Evolutionary conservation across 2,113 vertebrate genomes (phyloP).

Genomic region (Laterallus jamaicensis): DNA sequence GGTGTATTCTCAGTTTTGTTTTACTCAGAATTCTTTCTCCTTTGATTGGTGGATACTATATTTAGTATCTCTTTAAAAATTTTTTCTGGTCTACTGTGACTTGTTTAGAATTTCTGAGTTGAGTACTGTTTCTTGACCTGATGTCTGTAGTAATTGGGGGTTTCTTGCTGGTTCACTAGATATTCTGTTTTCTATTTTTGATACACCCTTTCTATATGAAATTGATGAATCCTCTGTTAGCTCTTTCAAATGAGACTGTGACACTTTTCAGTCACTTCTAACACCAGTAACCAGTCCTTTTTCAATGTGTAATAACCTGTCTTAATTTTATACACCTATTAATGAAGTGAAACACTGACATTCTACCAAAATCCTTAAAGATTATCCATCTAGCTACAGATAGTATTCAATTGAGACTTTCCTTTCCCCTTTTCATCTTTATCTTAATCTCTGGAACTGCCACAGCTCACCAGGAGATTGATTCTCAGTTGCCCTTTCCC

Average conservation of each 20-base stretch:
- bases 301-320: background rate
- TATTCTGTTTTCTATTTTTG: background rate
- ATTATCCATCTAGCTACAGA: background rate
- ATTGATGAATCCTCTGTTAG: background rate
- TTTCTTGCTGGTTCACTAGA: background rate
- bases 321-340: background rate
- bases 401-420: background rate
- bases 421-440: background rate
- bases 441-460: background rate
- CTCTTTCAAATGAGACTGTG: background rate
- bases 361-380: background rate
- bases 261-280: background rate
- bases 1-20: background rate
- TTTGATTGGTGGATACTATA: background rate
- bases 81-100: background rate
- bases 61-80: background rate
- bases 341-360: background rate
- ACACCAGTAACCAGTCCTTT: background rate
- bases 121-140: background rate
- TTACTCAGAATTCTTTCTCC: background rate
- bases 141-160: background rate
- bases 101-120: background rate
- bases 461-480: background rate
- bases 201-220: background rate
- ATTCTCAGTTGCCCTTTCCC: background rate